These are phyloP conservation scores for Solenopsis invicta DNA, from an alignment of 1,140 invertebrate genomes.

Conservation along the genomic window DNA sequence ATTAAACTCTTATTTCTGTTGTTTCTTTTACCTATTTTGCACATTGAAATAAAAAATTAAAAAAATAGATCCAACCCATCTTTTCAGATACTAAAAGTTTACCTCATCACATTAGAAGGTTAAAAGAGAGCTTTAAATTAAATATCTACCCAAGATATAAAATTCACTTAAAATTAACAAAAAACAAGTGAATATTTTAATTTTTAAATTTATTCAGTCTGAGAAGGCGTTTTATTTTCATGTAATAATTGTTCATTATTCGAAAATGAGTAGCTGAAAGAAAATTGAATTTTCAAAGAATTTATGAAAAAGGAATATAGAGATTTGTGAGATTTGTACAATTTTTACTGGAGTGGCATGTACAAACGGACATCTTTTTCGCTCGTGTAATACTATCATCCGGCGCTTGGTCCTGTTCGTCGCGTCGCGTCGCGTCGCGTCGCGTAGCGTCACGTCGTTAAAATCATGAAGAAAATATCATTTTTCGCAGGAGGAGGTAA, in stretches of 20 bases:
- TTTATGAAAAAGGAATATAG: background rate
- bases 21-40: too few relatives aligned
- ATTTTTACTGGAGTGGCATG: background rate
- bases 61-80: too few relatives aligned
- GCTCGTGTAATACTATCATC: background rate
- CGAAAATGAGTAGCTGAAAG: background rate
- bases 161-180: background rate
- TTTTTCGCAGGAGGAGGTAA: slow-evolving; percentile 39
- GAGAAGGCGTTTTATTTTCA: background rate
- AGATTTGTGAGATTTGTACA: background rate
- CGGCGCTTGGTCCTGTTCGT: background rate
- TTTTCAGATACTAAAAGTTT: too few relatives aligned
- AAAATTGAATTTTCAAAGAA: background rate
- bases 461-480: slow-evolving; percentile 50
- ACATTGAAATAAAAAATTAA: too few relatives aligned
- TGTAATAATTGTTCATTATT: background rate
- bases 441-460: background rate
- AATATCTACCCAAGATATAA: background rate
- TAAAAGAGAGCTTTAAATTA: background rate
- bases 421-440: too few relatives aligned
- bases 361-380: background rate
- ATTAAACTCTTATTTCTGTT: slow-evolving; percentile 5
- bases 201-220: background rate
- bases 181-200: background rate
- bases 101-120: too few relatives aligned